phyloP scores from a whole-genome alignment of 2,113 vertebrate genomes.

The Bubo bubo region DNA sequence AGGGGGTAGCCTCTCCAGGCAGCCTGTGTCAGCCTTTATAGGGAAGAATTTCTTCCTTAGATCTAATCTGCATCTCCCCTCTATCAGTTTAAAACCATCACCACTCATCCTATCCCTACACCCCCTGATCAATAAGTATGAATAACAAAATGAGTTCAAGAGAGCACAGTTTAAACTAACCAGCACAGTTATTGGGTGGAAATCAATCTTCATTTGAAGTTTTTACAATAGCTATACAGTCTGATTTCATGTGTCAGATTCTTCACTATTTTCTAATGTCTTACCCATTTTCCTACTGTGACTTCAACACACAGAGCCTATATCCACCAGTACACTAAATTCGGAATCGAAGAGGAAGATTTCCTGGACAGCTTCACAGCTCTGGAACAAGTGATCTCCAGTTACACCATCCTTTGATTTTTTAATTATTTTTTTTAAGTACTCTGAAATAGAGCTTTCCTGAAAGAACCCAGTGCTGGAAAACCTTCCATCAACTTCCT shows the following conservation, averaged over 20 bases:
- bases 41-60: no score
- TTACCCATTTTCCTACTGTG: background rate
- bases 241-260: background rate
- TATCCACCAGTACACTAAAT: constrained; percentile 91
- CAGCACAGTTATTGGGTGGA: background rate
- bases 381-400: constrained; percentile 92
- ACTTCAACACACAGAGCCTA: constrained; percentile 83
- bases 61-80: no score
- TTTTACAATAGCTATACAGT: background rate
- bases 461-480: background rate
- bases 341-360: constrained; percentile 91
- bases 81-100: no score
- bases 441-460: background rate
- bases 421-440: background rate
- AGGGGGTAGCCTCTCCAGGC: no score
- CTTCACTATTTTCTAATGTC: background rate
- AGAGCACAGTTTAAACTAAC: background rate
- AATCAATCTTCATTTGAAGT: background rate
- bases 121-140: background rate
- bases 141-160: background rate
- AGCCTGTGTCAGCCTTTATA: no score
- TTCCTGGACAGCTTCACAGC: constrained; percentile 92
- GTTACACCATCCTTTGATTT: constrained; percentile 83
- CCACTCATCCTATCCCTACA: no score
- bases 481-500: background rate